A percentile compares a stretch with the other conserved stretches of the same genome.
phyloP scores from a whole-genome alignment of 2,797 vertebrate genomes.

The Gymnothorax reevesii region DNA sequence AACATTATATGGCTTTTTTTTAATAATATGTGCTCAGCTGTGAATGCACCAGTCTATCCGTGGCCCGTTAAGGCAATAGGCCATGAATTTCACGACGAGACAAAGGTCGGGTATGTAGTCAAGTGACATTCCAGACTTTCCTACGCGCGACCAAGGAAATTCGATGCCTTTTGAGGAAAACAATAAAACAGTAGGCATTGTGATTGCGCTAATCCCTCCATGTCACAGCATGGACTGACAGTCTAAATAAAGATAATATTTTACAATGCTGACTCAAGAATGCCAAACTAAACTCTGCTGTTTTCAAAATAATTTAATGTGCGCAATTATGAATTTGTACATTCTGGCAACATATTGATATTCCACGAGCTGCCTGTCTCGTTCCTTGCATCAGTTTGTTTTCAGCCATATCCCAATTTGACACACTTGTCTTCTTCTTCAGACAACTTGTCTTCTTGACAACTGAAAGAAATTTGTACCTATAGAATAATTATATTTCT shows the following conservation, averaged over 20 bases:
- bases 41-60: background rate
- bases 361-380: too few species aligned
- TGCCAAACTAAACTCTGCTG: background rate
- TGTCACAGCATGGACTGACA: background rate
- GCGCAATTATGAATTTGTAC: background rate
- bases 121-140: constrained; percentile 45
- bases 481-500: too few species aligned
- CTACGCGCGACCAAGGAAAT: constrained; percentile 49
- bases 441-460: too few species aligned
- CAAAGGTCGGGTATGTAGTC: constrained; percentile 40
- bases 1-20: background rate
- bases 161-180: constrained; percentile 33
- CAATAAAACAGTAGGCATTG: background rate
- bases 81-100: background rate
- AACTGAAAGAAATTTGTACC: too few species aligned
- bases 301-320: background rate
- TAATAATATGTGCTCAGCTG: background rate
- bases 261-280: background rate
- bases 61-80: background rate
- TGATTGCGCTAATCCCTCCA: background rate
- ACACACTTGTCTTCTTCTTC: too few species aligned
- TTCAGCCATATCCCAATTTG: too few species aligned
- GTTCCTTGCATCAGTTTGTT: too few species aligned
- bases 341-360: too few species aligned
- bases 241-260: background rate